phyloP scores from a whole-genome alignment of 1,140 invertebrate species.

The Littorina saxatilis region DNA sequence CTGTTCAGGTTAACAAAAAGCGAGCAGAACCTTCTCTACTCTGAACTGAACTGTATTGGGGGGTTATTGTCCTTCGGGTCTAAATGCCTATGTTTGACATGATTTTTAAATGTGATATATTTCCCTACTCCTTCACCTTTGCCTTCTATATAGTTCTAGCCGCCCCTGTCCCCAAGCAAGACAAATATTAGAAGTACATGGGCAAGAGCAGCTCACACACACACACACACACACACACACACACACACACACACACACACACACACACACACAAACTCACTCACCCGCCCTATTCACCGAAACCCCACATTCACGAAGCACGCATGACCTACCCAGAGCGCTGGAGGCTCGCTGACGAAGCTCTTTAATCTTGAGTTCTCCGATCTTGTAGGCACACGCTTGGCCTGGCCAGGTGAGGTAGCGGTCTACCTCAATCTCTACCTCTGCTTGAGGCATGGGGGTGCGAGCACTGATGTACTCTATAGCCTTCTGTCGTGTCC shows the following conservation, averaged over 20 bases:
- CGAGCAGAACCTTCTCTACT: no score
- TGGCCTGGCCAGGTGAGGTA: constrained; percentile 77
- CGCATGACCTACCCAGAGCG: constrained; percentile 61
- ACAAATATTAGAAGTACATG: no score
- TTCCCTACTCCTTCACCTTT: no score
- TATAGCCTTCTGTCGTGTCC: constrained; percentile 72
- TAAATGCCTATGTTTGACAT: no score
- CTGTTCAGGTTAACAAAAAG: no score
- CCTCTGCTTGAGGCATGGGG: constrained; percentile 50
- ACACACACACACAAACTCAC: no score
- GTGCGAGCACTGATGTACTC: constrained; percentile 73
- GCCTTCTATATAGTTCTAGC: no score
- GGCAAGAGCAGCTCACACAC: no score
- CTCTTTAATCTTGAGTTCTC: constrained; percentile 75
- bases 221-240: background rate
- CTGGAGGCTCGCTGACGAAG: constrained; percentile 68
- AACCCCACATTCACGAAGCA: background rate
- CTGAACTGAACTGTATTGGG: no score
- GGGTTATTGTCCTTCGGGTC: no score
- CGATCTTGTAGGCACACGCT: constrained; percentile 76
- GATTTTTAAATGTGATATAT: no score
- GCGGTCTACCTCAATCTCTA: constrained; percentile 72
- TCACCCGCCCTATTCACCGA: background rate
- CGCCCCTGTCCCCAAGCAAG: no score
- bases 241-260: background rate